phyloP scores from a whole-genome alignment of 2,113 vertebrate genomes.

The Apodemus speciosus region DNA sequence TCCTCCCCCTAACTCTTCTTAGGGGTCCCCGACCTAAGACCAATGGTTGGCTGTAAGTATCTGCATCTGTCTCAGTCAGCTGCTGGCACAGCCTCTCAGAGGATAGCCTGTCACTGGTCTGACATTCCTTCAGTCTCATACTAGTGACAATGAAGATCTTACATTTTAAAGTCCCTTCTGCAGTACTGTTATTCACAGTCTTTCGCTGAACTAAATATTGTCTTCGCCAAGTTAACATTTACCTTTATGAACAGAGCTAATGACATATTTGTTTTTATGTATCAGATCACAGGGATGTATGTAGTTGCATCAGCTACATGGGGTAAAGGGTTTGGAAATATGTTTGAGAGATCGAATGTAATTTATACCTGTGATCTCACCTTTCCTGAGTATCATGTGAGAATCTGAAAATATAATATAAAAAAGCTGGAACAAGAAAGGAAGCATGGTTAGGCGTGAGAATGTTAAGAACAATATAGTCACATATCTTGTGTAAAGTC shows the following conservation, averaged over 20 bases:
- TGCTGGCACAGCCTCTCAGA: too few relatives aligned
- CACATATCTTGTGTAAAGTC: background rate
- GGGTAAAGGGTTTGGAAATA: background rate
- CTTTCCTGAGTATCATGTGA: background rate
- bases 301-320: background rate
- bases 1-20: too few relatives aligned
- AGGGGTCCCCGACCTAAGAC: too few relatives aligned
- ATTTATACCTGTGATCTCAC: background rate
- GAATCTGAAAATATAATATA: background rate
- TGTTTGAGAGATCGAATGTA: background rate
- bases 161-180: background rate
- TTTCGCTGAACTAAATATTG: background rate
- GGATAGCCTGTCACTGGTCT: too few relatives aligned
- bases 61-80: too few relatives aligned
- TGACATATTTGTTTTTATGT: background rate
- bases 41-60: too few relatives aligned
- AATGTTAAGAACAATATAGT: background rate
- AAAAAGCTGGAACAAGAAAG: background rate
- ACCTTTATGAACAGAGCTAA: background rate
- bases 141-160: background rate
- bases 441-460: background rate
- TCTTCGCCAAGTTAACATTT: background rate
- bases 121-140: too few relatives aligned
- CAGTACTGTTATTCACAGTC: too few relatives aligned
- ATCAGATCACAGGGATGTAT: background rate